Evolutionary conservation across 2,797 vertebrate species (phyloP).

Genomic region (Syndactyla subalaris): DNA sequence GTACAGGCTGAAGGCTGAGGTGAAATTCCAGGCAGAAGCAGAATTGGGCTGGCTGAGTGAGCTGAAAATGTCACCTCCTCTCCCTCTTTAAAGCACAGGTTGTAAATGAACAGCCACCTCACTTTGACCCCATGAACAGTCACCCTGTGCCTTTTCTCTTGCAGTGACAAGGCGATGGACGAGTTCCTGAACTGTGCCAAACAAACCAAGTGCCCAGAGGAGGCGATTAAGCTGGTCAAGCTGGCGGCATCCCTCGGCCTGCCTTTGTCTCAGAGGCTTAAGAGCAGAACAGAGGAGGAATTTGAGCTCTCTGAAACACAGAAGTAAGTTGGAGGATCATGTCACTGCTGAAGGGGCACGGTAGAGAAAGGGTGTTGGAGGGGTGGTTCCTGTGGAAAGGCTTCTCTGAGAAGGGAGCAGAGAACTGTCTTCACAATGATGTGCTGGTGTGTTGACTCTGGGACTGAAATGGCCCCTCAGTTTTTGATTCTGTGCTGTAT

Average conservation of each 20-base stretch:
- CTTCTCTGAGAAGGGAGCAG: background rate
- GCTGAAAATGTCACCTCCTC: background rate
- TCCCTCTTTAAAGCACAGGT: background rate
- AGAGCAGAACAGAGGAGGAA: conserved; percentile 70
- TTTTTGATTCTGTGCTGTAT: background rate
- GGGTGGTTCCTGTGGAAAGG: background rate
- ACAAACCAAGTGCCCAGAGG: conserved; percentile 41
- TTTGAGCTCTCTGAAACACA: conserved; percentile 85
- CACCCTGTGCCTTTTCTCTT: background rate
- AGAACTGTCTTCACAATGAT: background rate
- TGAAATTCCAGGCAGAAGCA: background rate
- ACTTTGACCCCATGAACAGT: background rate
- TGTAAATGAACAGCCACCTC: background rate
- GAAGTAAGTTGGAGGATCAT: conserved; percentile 77
- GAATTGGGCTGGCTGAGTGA: background rate
- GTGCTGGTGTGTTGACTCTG: background rate
- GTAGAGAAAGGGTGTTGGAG: background rate
- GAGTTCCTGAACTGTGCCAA: conserved; percentile 81
- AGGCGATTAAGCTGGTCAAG: conserved; percentile 86
- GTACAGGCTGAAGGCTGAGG: background rate
- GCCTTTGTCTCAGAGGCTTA: conserved; percentile 73
- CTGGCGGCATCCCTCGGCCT: conserved; percentile 84
- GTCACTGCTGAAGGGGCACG: background rate
- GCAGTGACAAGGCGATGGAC: conserved; percentile 79
- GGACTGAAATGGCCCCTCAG: background rate